A percentile compares a stretch with the other conserved stretches of the same genome.
Conservation (phyloP, 2,113 vertebrate genomes). For the Eubucco bourcierii region DNA sequence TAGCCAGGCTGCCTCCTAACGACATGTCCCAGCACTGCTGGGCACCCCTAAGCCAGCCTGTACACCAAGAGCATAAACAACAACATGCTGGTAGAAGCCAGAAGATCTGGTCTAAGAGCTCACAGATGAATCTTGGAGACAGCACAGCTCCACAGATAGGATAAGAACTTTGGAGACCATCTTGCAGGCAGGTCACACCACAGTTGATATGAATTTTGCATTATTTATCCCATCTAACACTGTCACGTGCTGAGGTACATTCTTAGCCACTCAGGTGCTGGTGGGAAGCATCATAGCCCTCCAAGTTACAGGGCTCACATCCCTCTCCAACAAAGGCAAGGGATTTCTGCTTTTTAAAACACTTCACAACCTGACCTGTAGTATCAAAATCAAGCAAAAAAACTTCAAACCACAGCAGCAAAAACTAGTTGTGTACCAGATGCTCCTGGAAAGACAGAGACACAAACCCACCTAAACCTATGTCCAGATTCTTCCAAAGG, state of each 20-base stretch:
- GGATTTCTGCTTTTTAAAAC: not conserved
- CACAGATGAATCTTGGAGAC: not conserved
- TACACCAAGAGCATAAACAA: not conserved
- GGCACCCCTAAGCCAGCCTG: not conserved
- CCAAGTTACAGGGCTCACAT: not conserved
- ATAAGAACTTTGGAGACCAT: not conserved
- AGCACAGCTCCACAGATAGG: not conserved
- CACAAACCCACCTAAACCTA: not conserved
- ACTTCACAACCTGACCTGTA: not conserved
- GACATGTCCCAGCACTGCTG: not conserved
- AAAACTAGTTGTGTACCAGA: not conserved
- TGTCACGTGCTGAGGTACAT: rapidly evolving
- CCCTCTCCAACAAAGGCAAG: not conserved
- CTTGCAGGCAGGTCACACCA: not conserved
- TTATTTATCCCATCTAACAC: not conserved
- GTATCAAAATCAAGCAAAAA: not conserved
- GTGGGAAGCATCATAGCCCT: not conserved
- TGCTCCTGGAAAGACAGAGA: not conserved
- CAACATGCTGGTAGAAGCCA: not conserved
- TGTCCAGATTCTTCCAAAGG: not conserved
- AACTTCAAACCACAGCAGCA: not conserved
- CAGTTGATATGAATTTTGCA: not conserved
- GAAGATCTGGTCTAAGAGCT: not conserved
- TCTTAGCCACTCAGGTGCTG: not conserved
- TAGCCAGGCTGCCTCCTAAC: not conserved